Evolutionary conservation across 2,888 invertebrate species (phyloP).

Genomic region (Ochropleura plecta): DNA sequence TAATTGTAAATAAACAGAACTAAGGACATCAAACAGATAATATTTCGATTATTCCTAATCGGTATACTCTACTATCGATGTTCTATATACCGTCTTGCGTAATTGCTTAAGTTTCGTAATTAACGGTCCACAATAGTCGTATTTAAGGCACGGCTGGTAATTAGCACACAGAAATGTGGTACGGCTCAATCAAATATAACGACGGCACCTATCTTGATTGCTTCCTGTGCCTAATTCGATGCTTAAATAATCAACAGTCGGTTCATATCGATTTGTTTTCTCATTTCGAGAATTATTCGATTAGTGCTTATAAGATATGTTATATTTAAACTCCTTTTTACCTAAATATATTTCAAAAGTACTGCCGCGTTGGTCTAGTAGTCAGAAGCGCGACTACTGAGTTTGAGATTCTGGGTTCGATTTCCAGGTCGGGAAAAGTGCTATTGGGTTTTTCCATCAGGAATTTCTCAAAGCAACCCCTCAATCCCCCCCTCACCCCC

Average conservation of each 20-base stretch:
- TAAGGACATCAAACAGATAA: constrained; percentile 47
- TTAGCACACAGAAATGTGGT: constrained; percentile 66
- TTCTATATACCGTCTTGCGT: constrained; percentile 44
- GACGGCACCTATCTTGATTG: constrained; percentile 58
- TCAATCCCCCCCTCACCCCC: background rate
- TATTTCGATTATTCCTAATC: constrained; percentile 59
- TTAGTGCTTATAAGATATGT: background rate
- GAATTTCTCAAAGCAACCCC: too few relatives aligned
- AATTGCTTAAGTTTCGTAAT: constrained; percentile 57
- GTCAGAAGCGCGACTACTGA: too few relatives aligned
- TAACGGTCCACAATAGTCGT: constrained; percentile 56
- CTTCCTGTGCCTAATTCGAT: constrained; percentile 44
- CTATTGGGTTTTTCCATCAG: too few relatives aligned
- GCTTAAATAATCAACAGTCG: constrained; percentile 25
- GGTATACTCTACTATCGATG: constrained; percentile 39
- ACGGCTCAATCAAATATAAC: constrained; percentile 64
- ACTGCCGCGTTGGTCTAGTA: too few relatives aligned
- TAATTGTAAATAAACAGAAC: constrained; percentile 48
- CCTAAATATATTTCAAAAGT: background rate
- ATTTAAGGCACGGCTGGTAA: constrained; percentile 56
- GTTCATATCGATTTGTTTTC: constrained; percentile 30
- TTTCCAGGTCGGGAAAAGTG: too few relatives aligned
- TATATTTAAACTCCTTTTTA: too few relatives aligned
- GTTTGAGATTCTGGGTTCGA: too few relatives aligned
- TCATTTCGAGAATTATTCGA: constrained; percentile 28